Evolutionary conservation across 53 echinoderm and acorn worm species (phyloP).

Genomic region (Henricia sp.): DNA sequence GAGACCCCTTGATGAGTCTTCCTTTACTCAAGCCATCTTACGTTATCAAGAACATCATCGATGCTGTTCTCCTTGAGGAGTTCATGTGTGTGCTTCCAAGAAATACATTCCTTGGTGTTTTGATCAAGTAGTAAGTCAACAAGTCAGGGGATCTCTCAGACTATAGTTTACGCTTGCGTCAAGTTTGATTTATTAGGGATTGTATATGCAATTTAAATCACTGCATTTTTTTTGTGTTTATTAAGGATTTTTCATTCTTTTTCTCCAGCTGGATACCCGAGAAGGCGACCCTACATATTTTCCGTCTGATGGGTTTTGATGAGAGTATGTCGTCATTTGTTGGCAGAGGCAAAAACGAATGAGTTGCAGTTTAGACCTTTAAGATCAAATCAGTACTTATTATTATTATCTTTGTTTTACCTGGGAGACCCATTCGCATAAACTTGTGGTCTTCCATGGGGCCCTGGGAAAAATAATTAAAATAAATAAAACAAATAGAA

Average conservation of each 20-base stretch:
- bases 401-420: too few relatives aligned
- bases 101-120: background rate
- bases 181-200: too few relatives aligned
- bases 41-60: constrained; percentile 58
- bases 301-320: constrained; percentile 29
- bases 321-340: constrained; percentile 39
- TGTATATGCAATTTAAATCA: too few relatives aligned
- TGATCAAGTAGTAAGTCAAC: constrained; percentile 41
- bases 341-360: constrained; percentile 44
- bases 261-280: constrained; percentile 34
- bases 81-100: constrained; percentile 39
- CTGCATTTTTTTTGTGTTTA: background rate
- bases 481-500: too few relatives aligned
- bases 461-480: too few relatives aligned
- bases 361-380: background rate
- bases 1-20: constrained; percentile 53
- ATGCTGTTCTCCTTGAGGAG: constrained; percentile 50
- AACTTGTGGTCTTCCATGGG: too few relatives aligned
- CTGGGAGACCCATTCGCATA: too few relatives aligned
- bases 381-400: too few relatives aligned
- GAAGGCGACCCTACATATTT: constrained; percentile 30
- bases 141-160: background rate
- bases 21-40: constrained; percentile 60
- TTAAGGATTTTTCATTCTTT: background rate
- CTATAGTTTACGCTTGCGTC: too few relatives aligned